Evolutionary conservation across 2,113 vertebrate genomes (phyloP).

Genomic region (Elephantulus edwardii): DNA sequence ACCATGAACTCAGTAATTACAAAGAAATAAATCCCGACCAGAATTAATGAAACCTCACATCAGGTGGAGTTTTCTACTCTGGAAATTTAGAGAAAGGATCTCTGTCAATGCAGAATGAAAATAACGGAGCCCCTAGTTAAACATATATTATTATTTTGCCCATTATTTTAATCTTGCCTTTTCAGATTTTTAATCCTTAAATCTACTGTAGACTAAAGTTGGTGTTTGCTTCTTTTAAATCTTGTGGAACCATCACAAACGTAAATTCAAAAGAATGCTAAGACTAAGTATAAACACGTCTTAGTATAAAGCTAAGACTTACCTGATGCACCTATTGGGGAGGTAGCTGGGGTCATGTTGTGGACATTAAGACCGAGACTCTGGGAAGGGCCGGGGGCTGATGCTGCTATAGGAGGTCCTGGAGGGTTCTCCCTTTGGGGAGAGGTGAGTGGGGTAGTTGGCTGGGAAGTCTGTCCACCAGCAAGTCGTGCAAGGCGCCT

Average conservation of each 20-base stretch:
- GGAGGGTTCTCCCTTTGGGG: slow-evolving; percentile 97
- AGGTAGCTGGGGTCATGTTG: slow-evolving; percentile 96
- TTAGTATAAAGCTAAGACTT: slow-evolving; percentile 32
- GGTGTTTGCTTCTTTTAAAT: neutral
- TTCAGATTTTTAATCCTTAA: neutral
- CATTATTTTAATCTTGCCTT: neutral
- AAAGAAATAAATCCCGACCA: neutral
- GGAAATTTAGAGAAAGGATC: neutral
- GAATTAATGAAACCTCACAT: neutral
- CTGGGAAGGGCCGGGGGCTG: slow-evolving; percentile 91
- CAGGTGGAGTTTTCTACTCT: neutral
- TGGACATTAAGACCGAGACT: slow-evolving; percentile 93
- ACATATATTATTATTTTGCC: neutral
- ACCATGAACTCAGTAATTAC: slow-evolving; percentile 24
- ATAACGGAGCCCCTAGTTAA: neutral
- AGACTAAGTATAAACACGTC: accelerated
- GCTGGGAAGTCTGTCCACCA: slow-evolving; percentile 95
- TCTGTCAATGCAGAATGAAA: neutral
- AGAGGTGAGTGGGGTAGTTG: slow-evolving; percentile 94
- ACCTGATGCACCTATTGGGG: slow-evolving; percentile 97
- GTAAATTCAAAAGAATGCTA: neutral
- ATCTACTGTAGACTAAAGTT: neutral
- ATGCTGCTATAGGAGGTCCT: slow-evolving; percentile 89
- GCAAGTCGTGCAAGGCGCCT: slow-evolving; percentile 95
- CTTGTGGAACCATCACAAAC: neutral